These are phyloP conservation scores for Helicoverpa armigera DNA, from an alignment of 1,140 invertebrate genomes.

Conservation along the genomic window DNA sequence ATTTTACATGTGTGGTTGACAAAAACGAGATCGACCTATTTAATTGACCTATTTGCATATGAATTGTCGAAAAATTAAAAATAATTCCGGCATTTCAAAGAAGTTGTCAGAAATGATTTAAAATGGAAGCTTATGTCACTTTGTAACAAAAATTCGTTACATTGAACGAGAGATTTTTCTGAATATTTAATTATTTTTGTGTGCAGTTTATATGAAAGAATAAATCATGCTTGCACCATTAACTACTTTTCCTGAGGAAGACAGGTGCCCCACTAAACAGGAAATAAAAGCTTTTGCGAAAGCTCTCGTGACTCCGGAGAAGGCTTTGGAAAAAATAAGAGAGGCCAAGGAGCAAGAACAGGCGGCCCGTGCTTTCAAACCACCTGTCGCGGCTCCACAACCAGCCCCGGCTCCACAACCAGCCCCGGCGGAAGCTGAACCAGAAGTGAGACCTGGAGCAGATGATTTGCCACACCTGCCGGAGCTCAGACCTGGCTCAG, in stretches of 20 bases:
- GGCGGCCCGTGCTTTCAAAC: conserved; percentile 17
- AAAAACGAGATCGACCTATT: no score
- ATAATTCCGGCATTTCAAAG: no score
- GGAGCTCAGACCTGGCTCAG: conserved; percentile 89
- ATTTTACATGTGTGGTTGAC: no score
- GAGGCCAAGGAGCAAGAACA: conserved; percentile 58
- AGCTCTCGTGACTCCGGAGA: conserved; percentile 65
- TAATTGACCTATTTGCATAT: no score
- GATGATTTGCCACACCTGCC: conserved; percentile 78
- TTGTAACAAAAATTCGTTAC: no score
- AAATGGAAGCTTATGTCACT: no score
- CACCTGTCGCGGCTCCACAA: conserved; percentile 39
- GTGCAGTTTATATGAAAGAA: neutral
- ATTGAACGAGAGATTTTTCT: neutral
- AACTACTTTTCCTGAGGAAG: conserved; percentile 74
- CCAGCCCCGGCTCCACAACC: conserved; percentile 49
- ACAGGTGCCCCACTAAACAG: conserved; percentile 75
- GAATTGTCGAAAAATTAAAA: no score
- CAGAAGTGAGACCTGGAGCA: conserved; percentile 38
- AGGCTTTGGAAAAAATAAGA: conserved; percentile 68
- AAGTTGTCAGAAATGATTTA: no score
- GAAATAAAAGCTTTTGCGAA: conserved; percentile 80
- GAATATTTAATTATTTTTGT: neutral
- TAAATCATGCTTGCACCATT: conserved; percentile 55
- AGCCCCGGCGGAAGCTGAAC: conserved; percentile 18